Percentiles rank a stretch among this genome's conserved stretches.
phyloP scores from a whole-genome alignment of 2,888 invertebrate genomes.

The Orgyia antiqua region DNA sequence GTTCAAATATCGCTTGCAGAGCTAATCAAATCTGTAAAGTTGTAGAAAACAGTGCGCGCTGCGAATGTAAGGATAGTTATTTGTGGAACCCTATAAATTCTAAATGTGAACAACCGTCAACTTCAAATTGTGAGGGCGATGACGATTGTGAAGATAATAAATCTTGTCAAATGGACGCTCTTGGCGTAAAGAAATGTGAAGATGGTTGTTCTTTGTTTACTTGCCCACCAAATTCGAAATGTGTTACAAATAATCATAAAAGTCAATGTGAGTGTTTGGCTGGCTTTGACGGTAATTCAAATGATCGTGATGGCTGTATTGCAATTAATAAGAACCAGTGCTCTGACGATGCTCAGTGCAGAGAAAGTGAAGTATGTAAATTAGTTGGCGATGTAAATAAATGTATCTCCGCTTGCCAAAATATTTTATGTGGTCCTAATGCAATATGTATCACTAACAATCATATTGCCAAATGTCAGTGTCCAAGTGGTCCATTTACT shows the following conservation, averaged over 20 bases:
- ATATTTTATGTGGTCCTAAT: constrained; percentile 88
- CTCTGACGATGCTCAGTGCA: constrained; percentile 87
- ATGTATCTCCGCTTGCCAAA: constrained; percentile 88
- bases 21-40: constrained; percentile 88
- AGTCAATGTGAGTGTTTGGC: constrained; percentile 90
- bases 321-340: constrained; percentile 86
- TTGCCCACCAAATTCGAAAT: constrained; percentile 90
- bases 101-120: constrained; percentile 90
- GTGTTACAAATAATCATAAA: constrained; percentile 84
- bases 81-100: constrained; percentile 91
- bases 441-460: constrained; percentile 94
- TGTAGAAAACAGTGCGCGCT: constrained; percentile 84
- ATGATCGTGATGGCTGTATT: constrained; percentile 92
- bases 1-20: constrained; percentile 88
- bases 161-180: constrained; percentile 88
- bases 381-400: constrained; percentile 78
- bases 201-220: constrained; percentile 88
- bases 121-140: constrained; percentile 87
- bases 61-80: constrained; percentile 87
- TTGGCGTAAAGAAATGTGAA: constrained; percentile 90
- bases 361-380: constrained; percentile 89
- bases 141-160: constrained; percentile 83
- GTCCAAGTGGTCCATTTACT: constrained; percentile 90
- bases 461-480: constrained; percentile 92
- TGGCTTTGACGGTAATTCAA: constrained; percentile 93